phyloP scores from a whole-genome alignment of 1,140 invertebrate species.

The Gonatopus flavifemur region DNA sequence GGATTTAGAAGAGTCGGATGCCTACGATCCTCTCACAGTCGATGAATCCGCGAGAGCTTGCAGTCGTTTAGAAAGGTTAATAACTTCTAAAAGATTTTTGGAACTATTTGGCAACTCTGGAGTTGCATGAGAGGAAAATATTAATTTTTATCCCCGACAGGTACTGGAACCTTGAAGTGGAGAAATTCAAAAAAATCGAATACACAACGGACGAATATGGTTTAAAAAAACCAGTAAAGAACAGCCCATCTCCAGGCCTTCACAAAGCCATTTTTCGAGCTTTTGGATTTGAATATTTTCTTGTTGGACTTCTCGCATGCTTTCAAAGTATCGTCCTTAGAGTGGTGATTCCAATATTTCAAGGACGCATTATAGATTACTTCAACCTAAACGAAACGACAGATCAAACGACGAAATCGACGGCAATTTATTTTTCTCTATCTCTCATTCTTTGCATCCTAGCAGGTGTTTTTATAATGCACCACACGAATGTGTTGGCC shows the following conservation, averaged over 20 bases:
- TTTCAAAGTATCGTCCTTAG: slow-evolving; percentile 24
- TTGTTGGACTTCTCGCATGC: slow-evolving; percentile 40
- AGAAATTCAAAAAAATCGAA: slow-evolving; percentile 38
- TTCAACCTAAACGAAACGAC: slow-evolving; percentile 45
- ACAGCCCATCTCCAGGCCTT: slow-evolving; percentile 48
- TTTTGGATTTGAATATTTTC: slow-evolving; percentile 53
- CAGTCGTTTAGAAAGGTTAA: slow-evolving; percentile 59
- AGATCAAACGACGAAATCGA: slow-evolving; percentile 27
- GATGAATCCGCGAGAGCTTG: slow-evolving; percentile 58
- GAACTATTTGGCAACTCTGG: too few species aligned
- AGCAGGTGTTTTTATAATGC: slow-evolving; percentile 42
- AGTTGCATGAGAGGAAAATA: too few species aligned
- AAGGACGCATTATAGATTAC: slow-evolving; percentile 60
- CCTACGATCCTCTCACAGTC: slow-evolving; percentile 57
- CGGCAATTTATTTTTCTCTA: slow-evolving; percentile 47
- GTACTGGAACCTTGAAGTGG: slow-evolving; percentile 57
- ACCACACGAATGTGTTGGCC: slow-evolving; percentile 54
- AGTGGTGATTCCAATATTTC: slow-evolving; percentile 56
- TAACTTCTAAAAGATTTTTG: background rate
- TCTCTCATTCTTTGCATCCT: slow-evolving; percentile 42
- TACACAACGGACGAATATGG: slow-evolving; percentile 51
- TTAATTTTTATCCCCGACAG: slow-evolving; percentile 49
- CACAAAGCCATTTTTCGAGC: slow-evolving; percentile 50
- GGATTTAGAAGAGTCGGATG: slow-evolving; percentile 59
- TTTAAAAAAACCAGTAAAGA: slow-evolving; percentile 35